Conservation (phyloP, 2,113 vertebrate species). For the Cnemophilus loriae region DNA sequence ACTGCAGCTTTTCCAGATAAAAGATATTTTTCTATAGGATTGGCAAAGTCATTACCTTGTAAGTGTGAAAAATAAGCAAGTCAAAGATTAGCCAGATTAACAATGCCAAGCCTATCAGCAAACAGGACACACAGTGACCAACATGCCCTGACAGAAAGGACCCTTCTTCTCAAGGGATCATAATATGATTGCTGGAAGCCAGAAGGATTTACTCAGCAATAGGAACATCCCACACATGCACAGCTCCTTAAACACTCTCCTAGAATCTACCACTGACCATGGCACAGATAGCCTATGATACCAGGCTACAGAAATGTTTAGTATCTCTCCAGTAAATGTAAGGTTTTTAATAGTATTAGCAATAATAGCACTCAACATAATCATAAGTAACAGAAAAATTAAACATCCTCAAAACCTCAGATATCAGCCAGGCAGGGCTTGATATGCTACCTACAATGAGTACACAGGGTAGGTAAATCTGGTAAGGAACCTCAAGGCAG, state of each 20-base stretch:
- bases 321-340: background rate
- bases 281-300: rapidly evolving
- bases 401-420: background rate
- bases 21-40: background rate
- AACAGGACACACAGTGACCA: background rate
- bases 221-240: background rate
- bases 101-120: rapidly evolving
- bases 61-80: background rate
- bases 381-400: background rate
- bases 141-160: rapidly evolving
- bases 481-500: background rate
- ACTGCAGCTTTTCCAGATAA: background rate
- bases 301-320: too few species aligned
- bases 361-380: background rate
- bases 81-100: background rate
- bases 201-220: background rate
- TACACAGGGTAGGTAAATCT: background rate
- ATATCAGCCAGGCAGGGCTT: background rate
- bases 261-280: background rate
- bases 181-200: background rate
- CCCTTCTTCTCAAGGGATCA: background rate
- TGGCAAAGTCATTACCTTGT: background rate
- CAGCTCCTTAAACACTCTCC: background rate
- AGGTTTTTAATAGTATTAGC: background rate
- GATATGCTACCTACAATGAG: background rate